phyloP scores from a whole-genome alignment of 1,140 invertebrate genomes.

The Gonioctena quinquepunctata region DNA sequence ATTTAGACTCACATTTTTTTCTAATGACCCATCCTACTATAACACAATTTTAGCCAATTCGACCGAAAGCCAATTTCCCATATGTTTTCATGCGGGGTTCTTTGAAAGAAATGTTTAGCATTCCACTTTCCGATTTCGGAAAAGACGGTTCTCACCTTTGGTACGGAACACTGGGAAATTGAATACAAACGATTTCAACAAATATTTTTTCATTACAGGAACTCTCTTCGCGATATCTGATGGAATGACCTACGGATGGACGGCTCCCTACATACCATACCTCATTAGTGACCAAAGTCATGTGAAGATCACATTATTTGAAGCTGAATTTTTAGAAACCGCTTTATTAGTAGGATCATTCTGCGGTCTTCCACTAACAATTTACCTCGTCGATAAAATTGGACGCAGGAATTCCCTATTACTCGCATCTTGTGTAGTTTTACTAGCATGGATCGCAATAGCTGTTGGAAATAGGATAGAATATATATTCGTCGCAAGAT shows the following conservation, averaged over 20 bases:
- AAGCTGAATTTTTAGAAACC: slow-evolving; percentile 66
- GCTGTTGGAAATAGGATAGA: slow-evolving; percentile 39
- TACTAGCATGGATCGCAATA: slow-evolving; percentile 62
- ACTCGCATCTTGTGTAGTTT: slow-evolving; percentile 61
- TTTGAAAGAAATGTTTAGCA: too few species aligned
- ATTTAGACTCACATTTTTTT: too few species aligned
- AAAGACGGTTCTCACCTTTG: too few species aligned
- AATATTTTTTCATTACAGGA: slow-evolving; percentile 35
- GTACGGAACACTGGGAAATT: too few species aligned
- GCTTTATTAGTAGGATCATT: slow-evolving; percentile 66
- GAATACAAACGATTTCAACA: too few species aligned
- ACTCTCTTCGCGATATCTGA: slow-evolving; percentile 41
- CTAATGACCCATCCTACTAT: too few species aligned
- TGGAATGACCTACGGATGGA: slow-evolving; percentile 60
- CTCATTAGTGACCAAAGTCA: slow-evolving; percentile 50
- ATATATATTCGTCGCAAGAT: slow-evolving; percentile 53
- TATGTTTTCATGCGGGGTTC: too few species aligned
- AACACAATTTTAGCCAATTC: too few species aligned
- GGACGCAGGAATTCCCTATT: slow-evolving; percentile 68
- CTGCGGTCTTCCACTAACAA: slow-evolving; percentile 61
- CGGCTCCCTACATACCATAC: slow-evolving; percentile 63
- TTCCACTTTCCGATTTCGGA: too few species aligned
- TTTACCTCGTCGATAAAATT: slow-evolving; percentile 62
- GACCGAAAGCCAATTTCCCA: too few species aligned
- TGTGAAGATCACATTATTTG: slow-evolving; percentile 42